Percentiles rank a stretch among this genome's conserved stretches.
These are phyloP conservation scores for Spermophilus dauricus DNA, from an alignment of 2,113 vertebrate genomes.

Conservation along the genomic window DNA sequence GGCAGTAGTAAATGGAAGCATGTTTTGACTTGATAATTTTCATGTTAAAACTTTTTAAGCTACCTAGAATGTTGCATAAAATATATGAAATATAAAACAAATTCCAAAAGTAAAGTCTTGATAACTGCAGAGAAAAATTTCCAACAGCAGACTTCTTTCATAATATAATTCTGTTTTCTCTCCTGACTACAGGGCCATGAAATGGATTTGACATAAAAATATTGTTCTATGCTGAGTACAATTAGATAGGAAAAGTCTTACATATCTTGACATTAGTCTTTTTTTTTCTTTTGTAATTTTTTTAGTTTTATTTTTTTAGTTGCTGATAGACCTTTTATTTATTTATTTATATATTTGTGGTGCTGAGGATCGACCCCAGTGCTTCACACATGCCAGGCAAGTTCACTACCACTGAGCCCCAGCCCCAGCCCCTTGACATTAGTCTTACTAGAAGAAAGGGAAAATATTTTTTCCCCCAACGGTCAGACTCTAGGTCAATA, in stretches of 20 bases:
- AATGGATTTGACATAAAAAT: not conserved
- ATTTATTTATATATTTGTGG: too few species aligned
- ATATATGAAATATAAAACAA: conserved; percentile 16
- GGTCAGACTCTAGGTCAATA: not conserved
- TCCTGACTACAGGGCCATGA: not conserved
- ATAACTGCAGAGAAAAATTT: conserved; percentile 15
- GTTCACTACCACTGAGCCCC: too few species aligned
- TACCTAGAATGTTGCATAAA: not conserved
- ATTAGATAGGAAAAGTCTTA: not conserved
- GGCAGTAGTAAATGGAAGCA: not conserved
- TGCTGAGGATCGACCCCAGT: too few species aligned
- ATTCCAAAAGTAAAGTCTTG: conserved; percentile 11
- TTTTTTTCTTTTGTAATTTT: too few species aligned
- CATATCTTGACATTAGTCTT: not conserved
- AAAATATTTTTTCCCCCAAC: not conserved
- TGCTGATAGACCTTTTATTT: not conserved
- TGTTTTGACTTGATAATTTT: conserved; percentile 7
- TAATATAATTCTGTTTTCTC: not conserved
- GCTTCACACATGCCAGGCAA: too few species aligned
- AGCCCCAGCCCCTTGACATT: not conserved
- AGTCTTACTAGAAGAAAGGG: not conserved
- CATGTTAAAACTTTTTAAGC: not conserved
- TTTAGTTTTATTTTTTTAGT: too few species aligned
- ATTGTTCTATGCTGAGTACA: not conserved
- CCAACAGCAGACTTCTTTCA: not conserved